A percentile compares a stretch with the other conserved stretches of the same genome.
phyloP scores from a whole-genome alignment of 2,113 vertebrate species.

The Cepphus grylle region DNA sequence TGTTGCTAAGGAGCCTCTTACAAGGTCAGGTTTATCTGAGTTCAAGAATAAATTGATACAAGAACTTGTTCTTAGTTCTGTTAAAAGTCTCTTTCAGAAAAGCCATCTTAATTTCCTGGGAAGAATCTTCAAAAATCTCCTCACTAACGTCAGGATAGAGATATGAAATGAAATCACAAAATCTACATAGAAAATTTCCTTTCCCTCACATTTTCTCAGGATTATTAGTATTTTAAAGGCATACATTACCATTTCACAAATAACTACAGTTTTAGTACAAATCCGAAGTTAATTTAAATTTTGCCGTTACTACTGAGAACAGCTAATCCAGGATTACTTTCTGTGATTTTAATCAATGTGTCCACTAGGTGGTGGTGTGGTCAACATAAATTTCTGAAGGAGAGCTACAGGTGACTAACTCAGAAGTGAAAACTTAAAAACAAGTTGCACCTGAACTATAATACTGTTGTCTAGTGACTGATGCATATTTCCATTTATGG shows the following conservation, averaged over 20 bases:
- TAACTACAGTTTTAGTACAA: not conserved
- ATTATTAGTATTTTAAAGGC: not conserved
- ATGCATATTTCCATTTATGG: not conserved
- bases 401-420: not conserved
- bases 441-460: too few relatives aligned
- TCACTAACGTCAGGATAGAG: not conserved
- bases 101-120: not conserved
- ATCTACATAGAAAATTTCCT: not conserved
- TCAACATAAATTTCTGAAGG: not conserved
- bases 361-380: constrained; percentile 55
- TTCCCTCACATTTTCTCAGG: fast-evolving
- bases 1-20: not conserved
- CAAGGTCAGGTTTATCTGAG: not conserved
- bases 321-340: not conserved
- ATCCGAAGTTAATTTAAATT: not conserved
- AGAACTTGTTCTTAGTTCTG: not conserved
- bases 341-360: not conserved
- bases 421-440: fast-evolving
- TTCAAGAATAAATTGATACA: not conserved
- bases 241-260: too few relatives aligned
- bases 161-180: not conserved
- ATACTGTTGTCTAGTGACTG: not conserved
- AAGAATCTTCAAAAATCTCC: not conserved
- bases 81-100: not conserved
- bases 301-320: fast-evolving